Evolutionary conservation across 2,113 vertebrate species (phyloP), one percentile per base, ranked within the genome.

Genomic region (Festucalex cinctus): DNA sequence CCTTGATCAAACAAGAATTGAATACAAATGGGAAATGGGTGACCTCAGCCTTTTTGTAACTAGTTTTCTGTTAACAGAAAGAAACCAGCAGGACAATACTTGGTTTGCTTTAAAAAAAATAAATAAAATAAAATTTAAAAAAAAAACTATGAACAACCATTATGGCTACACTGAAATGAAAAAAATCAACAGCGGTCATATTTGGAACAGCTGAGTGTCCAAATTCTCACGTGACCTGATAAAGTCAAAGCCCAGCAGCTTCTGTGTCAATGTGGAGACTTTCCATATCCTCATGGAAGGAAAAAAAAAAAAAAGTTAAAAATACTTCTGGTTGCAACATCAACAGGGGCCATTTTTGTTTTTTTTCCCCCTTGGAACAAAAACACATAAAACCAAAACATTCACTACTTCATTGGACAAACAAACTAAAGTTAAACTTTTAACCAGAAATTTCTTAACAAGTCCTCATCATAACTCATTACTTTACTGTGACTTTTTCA

Each of bases 1-100:
- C 72, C 76, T 83, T 86, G 80, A 83, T 51, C 37, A 57, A 44
- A 68, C 28, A 51, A 48, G 22, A 43, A 65, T 54, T 32, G 65
- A 51, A 76, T 63, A 77, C 12, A 9, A 19, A 77, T 59, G 62
- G 17, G 32, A 79, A 71, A 63, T 17, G 12, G 4, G 57, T 37
- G 41, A 73, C 51, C 73, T 72, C 32, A 20, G 22, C 26, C 22
- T 57, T 57, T 32, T 54, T 54, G 3, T 24, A 26, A 54, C 12
- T 14, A 26, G 5, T 5, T 1, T 26, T 51, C 48, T 10, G 16
- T 19, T 14, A 10, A 51, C 3, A 5, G 17, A 22, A 51, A 22
- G 20, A 51, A 51, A 24, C 22, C 1, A 10, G 22, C 22, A 16
- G 24, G 12, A 54, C 51, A 54, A 14, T 14, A 26, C 22, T 24